Evolutionary conservation across 2,888 invertebrate species (phyloP).

Genomic region (Dasypolia templi): DNA sequence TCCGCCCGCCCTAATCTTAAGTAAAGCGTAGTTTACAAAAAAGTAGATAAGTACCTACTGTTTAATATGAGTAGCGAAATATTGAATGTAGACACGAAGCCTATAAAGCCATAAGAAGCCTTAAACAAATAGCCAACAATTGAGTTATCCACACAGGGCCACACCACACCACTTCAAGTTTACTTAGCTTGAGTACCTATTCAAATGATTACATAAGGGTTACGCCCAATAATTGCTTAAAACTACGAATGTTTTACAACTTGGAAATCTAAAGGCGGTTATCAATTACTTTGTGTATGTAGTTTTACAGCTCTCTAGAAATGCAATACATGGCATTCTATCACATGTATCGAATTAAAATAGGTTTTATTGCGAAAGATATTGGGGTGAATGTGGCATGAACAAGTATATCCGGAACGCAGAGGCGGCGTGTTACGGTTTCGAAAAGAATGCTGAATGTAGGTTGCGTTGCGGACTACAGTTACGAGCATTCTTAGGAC

Average conservation of each 20-base stretch:
- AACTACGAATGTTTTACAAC: conserved; percentile 36
- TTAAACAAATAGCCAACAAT: conserved; percentile 10
- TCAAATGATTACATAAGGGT: conserved; percentile 20
- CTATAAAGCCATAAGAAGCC: background rate
- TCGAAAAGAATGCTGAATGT: conserved; percentile 90
- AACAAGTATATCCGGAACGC: conserved; percentile 87
- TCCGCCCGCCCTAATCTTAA: conserved; percentile 15
- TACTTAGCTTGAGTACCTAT: conserved; percentile 17
- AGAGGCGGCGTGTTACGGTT: conserved; percentile 90
- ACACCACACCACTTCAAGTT: background rate
- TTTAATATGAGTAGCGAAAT: conserved; percentile 15
- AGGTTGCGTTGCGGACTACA: conserved; percentile 89
- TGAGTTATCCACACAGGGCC: conserved; percentile 3
- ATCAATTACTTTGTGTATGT: conserved; percentile 77
- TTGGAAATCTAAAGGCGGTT: conserved; percentile 59
- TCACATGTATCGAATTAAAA: conserved; percentile 77
- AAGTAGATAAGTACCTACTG: background rate
- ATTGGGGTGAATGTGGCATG: conserved; percentile 86
- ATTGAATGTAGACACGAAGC: background rate
- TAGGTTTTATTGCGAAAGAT: conserved; percentile 82
- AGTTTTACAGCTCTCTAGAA: conserved; percentile 87
- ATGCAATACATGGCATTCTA: conserved; percentile 83
- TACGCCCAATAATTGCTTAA: background rate
- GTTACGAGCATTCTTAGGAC: conserved; percentile 85
- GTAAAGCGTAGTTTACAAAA: conserved; percentile 11